Base-by-base conservation (phyloP, 2,113 vertebrate genomes). In the Oreochromis spilurus region DNA sequence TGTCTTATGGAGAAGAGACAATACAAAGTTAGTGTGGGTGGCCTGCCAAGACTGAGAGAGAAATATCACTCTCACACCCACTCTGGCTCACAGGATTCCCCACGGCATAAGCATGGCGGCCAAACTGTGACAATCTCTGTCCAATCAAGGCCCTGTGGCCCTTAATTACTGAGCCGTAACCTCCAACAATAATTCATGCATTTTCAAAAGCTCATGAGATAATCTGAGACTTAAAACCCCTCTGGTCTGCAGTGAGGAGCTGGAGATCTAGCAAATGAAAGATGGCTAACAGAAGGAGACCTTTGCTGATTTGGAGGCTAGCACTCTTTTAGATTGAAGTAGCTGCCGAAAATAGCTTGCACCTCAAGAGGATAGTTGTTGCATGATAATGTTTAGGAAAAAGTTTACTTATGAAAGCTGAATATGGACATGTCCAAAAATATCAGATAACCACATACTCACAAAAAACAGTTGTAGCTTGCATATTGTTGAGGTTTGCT, bases 111-210 rank as follows among this genome's bases (percentile, higher is more conserved):
- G 86, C 79, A 84, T 65, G 83, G 77, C 70, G 36, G 86, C 87
- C 93, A 90, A 93, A 95, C 88, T 78, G 79, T 93, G 91, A 90
- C 92, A 91, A 93, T 93, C 88, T 92, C 88, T 81, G 89, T 92
- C 93, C 93, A 93, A 92, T 93, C 91, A 85, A 84, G 79, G 86
- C 90, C 93, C 91, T 54, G 84, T 93, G 91, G 91, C 89, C 87
- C 91, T 94, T 94, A 94, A 95, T 96, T 96, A 95, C 92, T 81
- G 91, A 93, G 88, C 91, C 60, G 62, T 95, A 92, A 93, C 93
- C 95, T 87, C 87, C 87, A 86, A 91, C 87, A 92, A 91, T 96
- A 95, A 95, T 92, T 93, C 92, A 92, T 91, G 86, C 92, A 89
- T 92, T 95, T 67, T 96, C 88, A 91, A 95, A 95, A 90, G 92